Base-by-base conservation (phyloP, 2,797 vertebrate species). In the Cirrhinus mrigala region DNA sequence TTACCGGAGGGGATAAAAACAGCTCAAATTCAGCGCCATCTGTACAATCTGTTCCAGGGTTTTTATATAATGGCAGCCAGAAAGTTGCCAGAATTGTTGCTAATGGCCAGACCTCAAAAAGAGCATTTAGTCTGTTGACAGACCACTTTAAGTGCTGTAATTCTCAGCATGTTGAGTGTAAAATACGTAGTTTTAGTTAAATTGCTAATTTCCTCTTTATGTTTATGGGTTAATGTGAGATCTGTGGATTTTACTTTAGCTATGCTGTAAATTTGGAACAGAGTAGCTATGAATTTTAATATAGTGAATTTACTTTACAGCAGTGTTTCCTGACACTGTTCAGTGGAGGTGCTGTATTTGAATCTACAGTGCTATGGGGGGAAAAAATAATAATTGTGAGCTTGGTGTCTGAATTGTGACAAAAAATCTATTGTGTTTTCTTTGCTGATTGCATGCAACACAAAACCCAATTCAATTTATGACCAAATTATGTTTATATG, bases 41-140 rank as follows among this genome's bases (percentile, higher is more conserved):
- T 85, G 84, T 64, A 85, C 84, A 85, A 85, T 85, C 76, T 79
- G 83, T 64, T 85, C 68, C 22, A 50, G 66, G 69, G 68, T 44
- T 85, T 85, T 85, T 85, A 74, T 64, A 62, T 85, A 79, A 79
- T 73, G 22, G 77, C 68, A 79, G 54, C 16, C 44, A 85, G 27
- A 79, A 85, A 64, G 69, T 74, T 64, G 76, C 84, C 84, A 80
- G 22, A 74, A 80, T 64, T 85, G 76, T 85, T 85, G 44, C 68
- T 70, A 85, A 77, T 71, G 76, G 37, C 20, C 22, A 85, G 64
- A 71, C 68, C 73, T 79, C 24, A 83, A 83, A 75, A 76, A 79
- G 16, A 60, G 24, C 24, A 50, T 71, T 44, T 52, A 80, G 33
- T 79, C 79, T 76, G 48, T 80, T 29, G 27, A 44, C 54, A 85